Evolutionary conservation across 2,113 vertebrate genomes (phyloP), one percentile per base, ranked within the genome.

Genomic region (Gasterosteus nipponicus): DNA sequence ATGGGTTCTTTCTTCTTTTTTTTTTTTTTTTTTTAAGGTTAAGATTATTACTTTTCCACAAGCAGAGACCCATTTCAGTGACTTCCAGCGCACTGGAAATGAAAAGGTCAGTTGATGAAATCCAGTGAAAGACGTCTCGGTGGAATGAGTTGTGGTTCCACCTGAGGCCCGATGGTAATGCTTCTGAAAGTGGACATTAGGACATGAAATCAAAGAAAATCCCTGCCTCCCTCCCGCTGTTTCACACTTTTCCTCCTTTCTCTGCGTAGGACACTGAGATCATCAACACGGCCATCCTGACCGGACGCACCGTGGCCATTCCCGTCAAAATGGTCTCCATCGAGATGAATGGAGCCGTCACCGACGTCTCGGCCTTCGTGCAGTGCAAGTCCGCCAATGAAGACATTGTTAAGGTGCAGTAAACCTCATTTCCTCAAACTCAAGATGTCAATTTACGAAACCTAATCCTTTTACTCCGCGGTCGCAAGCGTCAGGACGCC

Each of bases 251-350:
- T 58, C 8, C 3, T 11, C 2, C 8, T 73, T 6, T 67, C 31
- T 76, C 76, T 64, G 54, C 8, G 1, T 67, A 99, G 98, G 98
- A 99, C 90, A 99, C 97, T 0, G 98, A 99, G 87, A 99, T 99
- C 79, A 99, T 99, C 94, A 99, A 99, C 90, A 99, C 98, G 0
- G 98, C 98, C 81, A 96, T 99, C 84, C 93, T 99, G 88, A 99
- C 98, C 0, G 98, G 98, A 33, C 91, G 97, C 75, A 99, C 98
- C 0, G 98, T 99, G 72, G 97, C 98, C 91, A 97, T 99, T 44
- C 98, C 98, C 0, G 96, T 99, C 78, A 99, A 99, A 89, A 97
- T 99, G 91, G 95, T 99, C 0, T 97, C 98, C 88, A 96, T 99
- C 1, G 98, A 99, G 92, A 95, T 97, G 87, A 97, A 94, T 0